These are phyloP conservation scores for Podocnemis expansa DNA, from an alignment of 2,113 vertebrate genomes.

Conservation along the genomic window DNA sequence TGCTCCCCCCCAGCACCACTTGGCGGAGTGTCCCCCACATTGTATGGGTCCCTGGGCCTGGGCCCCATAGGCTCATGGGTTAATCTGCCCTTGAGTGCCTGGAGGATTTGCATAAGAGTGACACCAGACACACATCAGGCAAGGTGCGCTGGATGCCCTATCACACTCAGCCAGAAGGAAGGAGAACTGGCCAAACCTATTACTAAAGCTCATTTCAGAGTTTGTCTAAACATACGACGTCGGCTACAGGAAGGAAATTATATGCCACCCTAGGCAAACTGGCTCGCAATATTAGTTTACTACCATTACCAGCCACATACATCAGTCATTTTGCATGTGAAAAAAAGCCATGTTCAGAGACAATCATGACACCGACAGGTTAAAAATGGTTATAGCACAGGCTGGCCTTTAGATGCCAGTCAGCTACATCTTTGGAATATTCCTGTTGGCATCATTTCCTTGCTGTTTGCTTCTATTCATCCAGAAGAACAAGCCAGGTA, in stretches of 20 bases:
- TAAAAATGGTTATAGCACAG: neutral
- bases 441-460: neutral
- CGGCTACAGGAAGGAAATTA: neutral
- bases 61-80: too few relatives aligned
- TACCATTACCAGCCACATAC: neutral
- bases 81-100: too few relatives aligned
- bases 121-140: neutral
- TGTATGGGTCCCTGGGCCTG: too few relatives aligned
- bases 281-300: neutral
- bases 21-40: too few relatives aligned
- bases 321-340: accelerated
- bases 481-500: neutral
- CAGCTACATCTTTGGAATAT: neutral
- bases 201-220: neutral
- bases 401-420: neutral
- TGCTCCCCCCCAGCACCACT: too few relatives aligned
- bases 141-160: neutral
- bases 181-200: neutral
- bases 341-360: neutral
- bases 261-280: accelerated
- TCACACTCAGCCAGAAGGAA: neutral
- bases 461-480: neutral
- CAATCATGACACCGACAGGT: neutral
- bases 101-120: neutral
- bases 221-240: accelerated